Evolutionary conservation across 2,888 invertebrate species (phyloP).

Genomic region (Alviniconcha strummeri): DNA sequence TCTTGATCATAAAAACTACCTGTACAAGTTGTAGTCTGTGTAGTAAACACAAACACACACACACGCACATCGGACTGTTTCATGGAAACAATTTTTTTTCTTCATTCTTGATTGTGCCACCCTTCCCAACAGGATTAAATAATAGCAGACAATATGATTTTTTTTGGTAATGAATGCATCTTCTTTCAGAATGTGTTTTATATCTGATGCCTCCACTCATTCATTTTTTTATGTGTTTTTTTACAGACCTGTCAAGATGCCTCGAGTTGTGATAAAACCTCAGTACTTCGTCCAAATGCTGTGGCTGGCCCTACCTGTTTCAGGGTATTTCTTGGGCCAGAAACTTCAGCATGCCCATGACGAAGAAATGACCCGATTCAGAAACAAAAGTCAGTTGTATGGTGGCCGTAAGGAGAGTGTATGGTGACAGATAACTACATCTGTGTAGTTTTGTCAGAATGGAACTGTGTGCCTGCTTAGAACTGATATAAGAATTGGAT

Average conservation of each 20-base stretch:
- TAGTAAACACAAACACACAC: too few relatives aligned
- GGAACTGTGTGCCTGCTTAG: not conserved
- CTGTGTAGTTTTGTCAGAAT: not conserved
- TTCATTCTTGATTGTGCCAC: too few relatives aligned
- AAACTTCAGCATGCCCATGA: conserved; percentile 19
- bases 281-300: conserved; percentile 4
- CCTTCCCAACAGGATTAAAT: too few relatives aligned
- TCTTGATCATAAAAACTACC: too few relatives aligned
- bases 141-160: too few relatives aligned
- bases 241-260: conserved; percentile 22
- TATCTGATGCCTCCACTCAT: not conserved
- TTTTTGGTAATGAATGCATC: too few relatives aligned
- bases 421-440: conserved; percentile 3
- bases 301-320: conserved; percentile 2
- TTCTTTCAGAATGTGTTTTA: too few relatives aligned
- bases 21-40: too few relatives aligned
- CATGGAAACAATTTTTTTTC: too few relatives aligned
- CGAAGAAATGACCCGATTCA: conserved; percentile 9
- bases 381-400: conserved; percentile 31
- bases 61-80: too few relatives aligned
- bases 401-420: conserved; percentile 30
- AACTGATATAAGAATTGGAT: too few relatives aligned
- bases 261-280: not conserved
- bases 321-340: not conserved
- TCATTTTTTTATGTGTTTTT: not conserved